A percentile compares a stretch with the other conserved stretches of the same genome.
phyloP scores from a whole-genome alignment of 2,797 vertebrate genomes.

The Cossypha niveicapilla region DNA sequence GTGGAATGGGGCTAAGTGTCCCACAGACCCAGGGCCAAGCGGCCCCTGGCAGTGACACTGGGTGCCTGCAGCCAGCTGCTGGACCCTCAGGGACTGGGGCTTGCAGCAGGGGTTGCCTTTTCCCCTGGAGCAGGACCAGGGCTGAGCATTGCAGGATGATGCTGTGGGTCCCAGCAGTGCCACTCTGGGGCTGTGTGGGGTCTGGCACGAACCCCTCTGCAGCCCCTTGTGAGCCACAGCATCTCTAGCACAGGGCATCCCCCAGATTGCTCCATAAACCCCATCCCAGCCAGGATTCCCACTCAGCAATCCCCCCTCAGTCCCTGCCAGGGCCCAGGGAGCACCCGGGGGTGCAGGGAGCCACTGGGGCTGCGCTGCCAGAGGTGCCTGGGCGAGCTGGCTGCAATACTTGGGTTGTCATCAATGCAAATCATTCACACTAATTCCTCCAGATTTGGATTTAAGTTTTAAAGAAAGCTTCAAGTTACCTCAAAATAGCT shows the following conservation, averaged over 20 bases:
- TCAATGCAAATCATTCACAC: neutral
- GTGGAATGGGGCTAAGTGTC: fast-evolving
- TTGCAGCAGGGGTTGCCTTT: neutral
- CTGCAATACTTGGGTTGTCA: neutral
- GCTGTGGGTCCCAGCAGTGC: fast-evolving
- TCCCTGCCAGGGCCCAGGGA: fast-evolving
- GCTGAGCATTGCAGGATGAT: fast-evolving
- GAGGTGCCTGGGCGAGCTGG: neutral
- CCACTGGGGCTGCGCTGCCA: fast-evolving
- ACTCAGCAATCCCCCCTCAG: fast-evolving
- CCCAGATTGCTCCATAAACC: neutral
- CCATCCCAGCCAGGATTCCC: neutral
- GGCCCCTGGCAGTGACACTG: fast-evolving
- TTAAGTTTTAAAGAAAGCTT: slow-evolving; percentile 68
- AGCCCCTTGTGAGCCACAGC: neutral
- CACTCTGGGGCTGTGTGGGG: fast-evolving
- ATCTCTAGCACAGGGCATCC: fast-evolving
- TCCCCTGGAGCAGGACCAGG: fast-evolving
- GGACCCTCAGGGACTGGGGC: neutral
- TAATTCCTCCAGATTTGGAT: slow-evolving; percentile 37
- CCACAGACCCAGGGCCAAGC: fast-evolving
- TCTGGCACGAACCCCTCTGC: neutral
- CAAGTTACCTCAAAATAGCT: slow-evolving; percentile 65
- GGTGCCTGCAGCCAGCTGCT: neutral
- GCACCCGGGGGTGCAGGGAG: fast-evolving